phyloP scores from a whole-genome alignment of 2,113 vertebrate genomes.

The Anser brachyrhynchus region DNA sequence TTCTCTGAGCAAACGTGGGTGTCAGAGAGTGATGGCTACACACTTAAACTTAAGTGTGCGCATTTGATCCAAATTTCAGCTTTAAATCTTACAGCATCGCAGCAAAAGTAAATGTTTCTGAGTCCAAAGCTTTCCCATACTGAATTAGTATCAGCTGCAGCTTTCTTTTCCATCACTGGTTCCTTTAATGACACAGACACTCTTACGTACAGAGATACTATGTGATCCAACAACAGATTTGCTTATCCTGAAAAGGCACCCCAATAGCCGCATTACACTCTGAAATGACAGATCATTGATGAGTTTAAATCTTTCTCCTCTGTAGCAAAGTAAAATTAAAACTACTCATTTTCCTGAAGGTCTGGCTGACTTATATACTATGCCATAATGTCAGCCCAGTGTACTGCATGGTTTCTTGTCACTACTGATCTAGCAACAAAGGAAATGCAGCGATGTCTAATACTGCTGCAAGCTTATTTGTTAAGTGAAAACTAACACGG shows the following conservation, averaged over 20 bases:
- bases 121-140: neutral
- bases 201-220: neutral
- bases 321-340: neutral
- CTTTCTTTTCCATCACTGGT: neutral
- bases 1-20: neutral
- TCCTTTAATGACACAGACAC: neutral
- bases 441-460: neutral
- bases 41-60: neutral
- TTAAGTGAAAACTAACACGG: neutral
- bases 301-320: neutral
- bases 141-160: neutral
- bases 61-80: neutral
- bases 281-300: neutral
- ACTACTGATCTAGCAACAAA: neutral
- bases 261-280: neutral
- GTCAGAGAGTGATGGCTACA: neutral
- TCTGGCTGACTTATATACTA: neutral
- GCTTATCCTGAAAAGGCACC: neutral
- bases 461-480: neutral
- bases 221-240: neutral
- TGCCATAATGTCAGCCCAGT: neutral
- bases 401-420: neutral
- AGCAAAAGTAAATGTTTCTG: neutral
- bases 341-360: neutral
- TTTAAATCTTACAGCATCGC: neutral